phyloP scores from a whole-genome alignment of 2,888 invertebrate genomes.

The Xylota sylvarum region DNA sequence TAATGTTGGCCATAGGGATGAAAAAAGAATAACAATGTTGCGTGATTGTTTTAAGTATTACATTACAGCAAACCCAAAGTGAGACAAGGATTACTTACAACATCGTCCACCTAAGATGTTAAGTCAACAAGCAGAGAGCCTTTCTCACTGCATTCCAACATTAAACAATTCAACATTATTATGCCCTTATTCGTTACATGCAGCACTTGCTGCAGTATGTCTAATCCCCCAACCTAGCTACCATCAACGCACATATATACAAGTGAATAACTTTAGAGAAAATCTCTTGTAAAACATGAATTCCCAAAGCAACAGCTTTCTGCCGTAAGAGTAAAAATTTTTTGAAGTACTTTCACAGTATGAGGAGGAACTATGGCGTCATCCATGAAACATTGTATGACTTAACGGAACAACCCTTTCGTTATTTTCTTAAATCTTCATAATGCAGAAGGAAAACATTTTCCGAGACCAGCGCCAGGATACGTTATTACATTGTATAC shows the following conservation, averaged over 20 bases:
- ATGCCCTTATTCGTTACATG: slow-evolving; percentile 23
- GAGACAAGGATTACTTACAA: not conserved
- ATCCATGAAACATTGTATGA: slow-evolving; percentile 5
- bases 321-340: not conserved
- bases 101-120: not conserved
- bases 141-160: not conserved
- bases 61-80: not conserved
- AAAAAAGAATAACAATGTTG: not conserved
- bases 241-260: not conserved
- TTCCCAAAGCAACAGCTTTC: slow-evolving; percentile 52
- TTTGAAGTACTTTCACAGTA: slow-evolving; percentile 11
- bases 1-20: not conserved
- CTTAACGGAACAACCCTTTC: slow-evolving; percentile 31
- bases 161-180: slow-evolving; percentile 25
- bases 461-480: slow-evolving; percentile 2
- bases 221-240: not conserved
- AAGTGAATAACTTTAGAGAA: slow-evolving; percentile 31
- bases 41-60: not conserved
- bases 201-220: slow-evolving; percentile 8
- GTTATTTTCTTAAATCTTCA: slow-evolving; percentile 39
- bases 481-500: slow-evolving; percentile 33
- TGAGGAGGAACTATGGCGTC: slow-evolving; percentile 12
- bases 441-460: slow-evolving; percentile 29
- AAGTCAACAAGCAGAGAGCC: not conserved
- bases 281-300: slow-evolving; percentile 42